Percentiles rank a stretch among this genome's conserved stretches.
These are phyloP conservation scores for Drosophila mimica DNA, from an alignment of 2,888 invertebrate species.

Conservation along the genomic window DNA sequence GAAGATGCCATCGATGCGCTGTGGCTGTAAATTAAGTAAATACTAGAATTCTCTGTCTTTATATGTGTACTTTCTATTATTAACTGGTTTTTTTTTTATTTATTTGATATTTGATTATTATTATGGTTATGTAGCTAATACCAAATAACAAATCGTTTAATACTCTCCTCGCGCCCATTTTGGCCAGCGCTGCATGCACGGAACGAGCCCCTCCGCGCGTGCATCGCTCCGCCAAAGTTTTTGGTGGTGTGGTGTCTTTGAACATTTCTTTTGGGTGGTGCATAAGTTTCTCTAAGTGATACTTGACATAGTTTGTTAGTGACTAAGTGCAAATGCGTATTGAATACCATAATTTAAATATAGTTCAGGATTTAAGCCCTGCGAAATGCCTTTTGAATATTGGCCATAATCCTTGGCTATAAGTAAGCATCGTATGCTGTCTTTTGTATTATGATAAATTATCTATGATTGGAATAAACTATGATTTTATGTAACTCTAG, in stretches of 20 bases:
- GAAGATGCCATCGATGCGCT: slow-evolving; percentile 73
- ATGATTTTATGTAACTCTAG: slow-evolving; percentile 38
- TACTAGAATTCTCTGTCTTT: background rate
- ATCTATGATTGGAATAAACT: slow-evolving; percentile 45
- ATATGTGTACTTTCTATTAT: slow-evolving; percentile 5
- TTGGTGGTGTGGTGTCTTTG: slow-evolving; percentile 1
- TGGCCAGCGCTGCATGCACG: slow-evolving; percentile 54
- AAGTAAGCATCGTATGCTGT: slow-evolving; percentile 16
- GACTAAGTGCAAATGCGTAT: slow-evolving; percentile 62
- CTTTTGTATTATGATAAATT: slow-evolving; percentile 38
- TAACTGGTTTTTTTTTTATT: background rate
- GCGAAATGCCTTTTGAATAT: slow-evolving; percentile 32
- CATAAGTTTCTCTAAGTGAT: slow-evolving; percentile 68
- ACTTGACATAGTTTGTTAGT: slow-evolving; percentile 69
- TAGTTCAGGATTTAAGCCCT: slow-evolving; percentile 13
- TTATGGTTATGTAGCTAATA: slow-evolving; percentile 25
- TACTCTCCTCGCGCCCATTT: slow-evolving; percentile 35
- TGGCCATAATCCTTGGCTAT: slow-evolving; percentile 21
- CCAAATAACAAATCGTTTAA: slow-evolving; percentile 34
- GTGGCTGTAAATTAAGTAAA: slow-evolving; percentile 55
- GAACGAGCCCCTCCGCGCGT: slow-evolving; percentile 57
- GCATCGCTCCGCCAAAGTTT: slow-evolving; percentile 40
- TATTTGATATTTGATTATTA: background rate
- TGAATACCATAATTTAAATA: slow-evolving; percentile 42
- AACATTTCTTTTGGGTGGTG: slow-evolving; percentile 25